Evolutionary conservation across 2,113 vertebrate species (phyloP).

Genomic region (Thalassoma bifasciatum): DNA sequence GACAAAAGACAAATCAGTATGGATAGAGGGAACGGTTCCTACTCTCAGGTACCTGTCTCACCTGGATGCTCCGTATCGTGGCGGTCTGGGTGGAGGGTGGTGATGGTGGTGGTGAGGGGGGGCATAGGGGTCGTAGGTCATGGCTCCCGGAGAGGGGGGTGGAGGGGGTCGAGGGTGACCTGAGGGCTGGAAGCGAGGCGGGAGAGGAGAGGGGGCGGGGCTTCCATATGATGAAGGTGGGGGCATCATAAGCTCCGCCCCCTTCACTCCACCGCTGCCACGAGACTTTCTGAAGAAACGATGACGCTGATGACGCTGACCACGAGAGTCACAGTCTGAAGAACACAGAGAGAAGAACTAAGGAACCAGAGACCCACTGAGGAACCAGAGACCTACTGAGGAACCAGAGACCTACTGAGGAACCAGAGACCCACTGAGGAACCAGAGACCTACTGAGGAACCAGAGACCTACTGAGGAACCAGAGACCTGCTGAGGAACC

Average conservation of each 20-base stretch:
- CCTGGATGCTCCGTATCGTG: slow-evolving; percentile 86
- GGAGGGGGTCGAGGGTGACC: slow-evolving; percentile 71
- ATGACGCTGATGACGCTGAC: slow-evolving; percentile 69
- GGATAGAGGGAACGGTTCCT: not conserved
- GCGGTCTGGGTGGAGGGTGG: slow-evolving; percentile 71
- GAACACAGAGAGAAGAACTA: no score
- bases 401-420: no score
- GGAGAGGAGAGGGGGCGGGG: slow-evolving; percentile 76
- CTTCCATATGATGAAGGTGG: slow-evolving; percentile 76
- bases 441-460: no score
- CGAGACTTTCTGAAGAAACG: slow-evolving; percentile 90
- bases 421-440: no score
- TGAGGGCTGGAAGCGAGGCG: slow-evolving; percentile 85
- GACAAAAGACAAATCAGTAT: slow-evolving; percentile 16
- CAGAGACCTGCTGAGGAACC: no score
- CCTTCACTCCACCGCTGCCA: slow-evolving; percentile 71
- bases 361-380: no score
- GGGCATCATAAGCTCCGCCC: slow-evolving; percentile 87
- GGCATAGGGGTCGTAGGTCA: slow-evolving; percentile 79
- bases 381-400: no score
- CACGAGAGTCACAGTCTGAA: slow-evolving; percentile 86
- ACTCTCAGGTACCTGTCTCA: slow-evolving; percentile 60
- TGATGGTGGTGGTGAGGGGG: slow-evolving; percentile 75
- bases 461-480: no score
- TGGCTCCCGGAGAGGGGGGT: slow-evolving; percentile 62